These are phyloP conservation scores for Lydus trimaculatus DNA, from an alignment of 2,888 invertebrate genomes.

Conservation along the genomic window DNA sequence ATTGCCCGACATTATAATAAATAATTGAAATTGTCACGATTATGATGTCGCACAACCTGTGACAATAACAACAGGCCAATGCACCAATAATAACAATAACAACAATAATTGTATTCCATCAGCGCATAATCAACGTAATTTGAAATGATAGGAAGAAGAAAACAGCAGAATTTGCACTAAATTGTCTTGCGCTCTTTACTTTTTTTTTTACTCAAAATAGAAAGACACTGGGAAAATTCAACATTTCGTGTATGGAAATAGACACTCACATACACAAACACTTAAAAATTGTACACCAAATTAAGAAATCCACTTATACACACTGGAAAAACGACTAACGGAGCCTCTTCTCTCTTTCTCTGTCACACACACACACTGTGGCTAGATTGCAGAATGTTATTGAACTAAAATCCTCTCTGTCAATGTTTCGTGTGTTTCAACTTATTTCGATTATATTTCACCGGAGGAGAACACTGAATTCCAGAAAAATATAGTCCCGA, in stretches of 20 bases:
- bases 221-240: conserved; percentile 3
- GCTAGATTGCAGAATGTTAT: conserved; percentile 33
- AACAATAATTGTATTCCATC: conserved; percentile 59
- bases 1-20: conserved; percentile 69
- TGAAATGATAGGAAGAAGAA: neutral
- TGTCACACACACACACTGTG: too few species aligned
- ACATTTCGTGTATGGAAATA: neutral
- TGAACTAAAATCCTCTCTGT: conserved; percentile 26
- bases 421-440: conserved; percentile 8
- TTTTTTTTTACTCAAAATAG: neutral
- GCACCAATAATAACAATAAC: conserved; percentile 50
- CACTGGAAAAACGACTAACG: conserved; percentile 27
- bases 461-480: conserved; percentile 1
- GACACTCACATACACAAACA: neutral
- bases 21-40: conserved; percentile 32
- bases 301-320: conserved; percentile 4
- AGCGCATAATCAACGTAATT: conserved; percentile 48
- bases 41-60: conserved; percentile 48
- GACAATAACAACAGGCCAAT: conserved; percentile 49
- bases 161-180: neutral
- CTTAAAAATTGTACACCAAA: conserved; percentile 12
- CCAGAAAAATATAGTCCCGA: neutral
- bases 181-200: too few species aligned
- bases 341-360: too few species aligned
- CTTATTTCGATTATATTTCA: neutral